Evolutionary conservation across 2,888 invertebrate species (phyloP), one percentile per base, ranked within the genome.

Genomic region (Asteroscopus sphinx): DNA sequence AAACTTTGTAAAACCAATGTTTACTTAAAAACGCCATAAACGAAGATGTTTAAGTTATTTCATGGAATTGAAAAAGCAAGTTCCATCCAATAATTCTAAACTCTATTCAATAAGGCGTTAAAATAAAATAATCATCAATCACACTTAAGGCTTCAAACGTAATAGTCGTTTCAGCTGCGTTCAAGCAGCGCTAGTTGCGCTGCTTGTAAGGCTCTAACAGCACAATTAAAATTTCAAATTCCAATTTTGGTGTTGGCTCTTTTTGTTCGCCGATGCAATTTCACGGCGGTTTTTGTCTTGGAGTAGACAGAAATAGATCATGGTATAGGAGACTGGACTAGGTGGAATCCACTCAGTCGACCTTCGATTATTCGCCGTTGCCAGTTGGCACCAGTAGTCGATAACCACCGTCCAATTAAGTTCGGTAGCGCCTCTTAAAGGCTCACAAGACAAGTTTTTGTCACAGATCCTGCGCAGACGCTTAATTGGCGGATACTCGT

Each of bases 401-500:
- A 88, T 89, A 89, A 88, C 86, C 83, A 82, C 72, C 76, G 80
- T 82, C 91, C 91, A 93, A 93, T 93, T 93, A 93, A 91, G 89
- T 90, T 91, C 88, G 90, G 91, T 89, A 92, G 93, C 92, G 91
- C 93, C 91, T 90, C 86, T 79, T 84, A 79, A 82, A 81, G 81
- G 80, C 77, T 73, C 84, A 73, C 79, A 68, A 72, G 86, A 86
- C 92, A 76, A 91, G 89, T 93, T 93, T 93, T 93, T 93, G 91
- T 90, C 87, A 81, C 77, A 52, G 77, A 58, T 72, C 76, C 56
- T 71, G 76, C 77, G 70, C 81, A 75, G 80, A 75, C 78, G 75
- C 82, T 90, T 93, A 93, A 92, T 92, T 92, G 92, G 89, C 91
- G 90, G 90, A 90, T 89, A 90, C 86, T 82, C 88, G 77, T 90